Evolutionary conservation across 2,113 vertebrate species (phyloP).

Genomic region (Nansenia antarctica): DNA sequence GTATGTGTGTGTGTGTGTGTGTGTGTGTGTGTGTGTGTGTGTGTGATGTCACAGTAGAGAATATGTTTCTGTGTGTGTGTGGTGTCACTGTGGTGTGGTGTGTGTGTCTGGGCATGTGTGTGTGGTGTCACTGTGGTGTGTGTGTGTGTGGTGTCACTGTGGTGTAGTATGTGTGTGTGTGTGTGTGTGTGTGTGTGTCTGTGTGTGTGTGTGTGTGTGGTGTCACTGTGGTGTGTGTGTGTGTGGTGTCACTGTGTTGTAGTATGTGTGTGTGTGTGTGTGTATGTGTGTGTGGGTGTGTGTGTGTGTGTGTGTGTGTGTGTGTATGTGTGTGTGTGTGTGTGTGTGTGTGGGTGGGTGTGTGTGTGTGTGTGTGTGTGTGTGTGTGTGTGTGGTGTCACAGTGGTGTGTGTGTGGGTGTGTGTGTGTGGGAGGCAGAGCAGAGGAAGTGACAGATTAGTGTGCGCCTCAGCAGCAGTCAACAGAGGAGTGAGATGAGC

Average conservation of each 20-base stretch:
- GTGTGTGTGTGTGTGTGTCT: not conserved
- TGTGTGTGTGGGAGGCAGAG: not conserved
- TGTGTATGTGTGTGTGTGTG: not conserved
- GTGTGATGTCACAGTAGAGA: no score
- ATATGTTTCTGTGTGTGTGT: conserved; percentile 3
- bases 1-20: not conserved
- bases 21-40: not conserved
- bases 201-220: not conserved
- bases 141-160: not conserved
- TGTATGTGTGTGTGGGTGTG: not conserved
- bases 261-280: not conserved
- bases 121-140: not conserved
- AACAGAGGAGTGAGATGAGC: conserved; percentile 5
- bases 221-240: conserved; percentile 1
- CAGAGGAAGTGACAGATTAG: conserved; percentile 1
- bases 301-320: conserved; percentile 4
- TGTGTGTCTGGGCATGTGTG: not conserved
- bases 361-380: not conserved
- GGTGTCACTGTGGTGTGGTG: not conserved
- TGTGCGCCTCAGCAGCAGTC: conserved; percentile 3
- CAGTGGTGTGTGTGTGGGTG: not conserved
- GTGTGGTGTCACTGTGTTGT: no score
- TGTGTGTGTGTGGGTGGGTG: not conserved
- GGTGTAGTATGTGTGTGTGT: not conserved
- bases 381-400: conserved; percentile 3